Evolutionary conservation across 92 coral and sea anemone genomes (phyloP), one percentile per base, ranked within the genome.

Genomic region (Scolanthus callimorphus): DNA sequence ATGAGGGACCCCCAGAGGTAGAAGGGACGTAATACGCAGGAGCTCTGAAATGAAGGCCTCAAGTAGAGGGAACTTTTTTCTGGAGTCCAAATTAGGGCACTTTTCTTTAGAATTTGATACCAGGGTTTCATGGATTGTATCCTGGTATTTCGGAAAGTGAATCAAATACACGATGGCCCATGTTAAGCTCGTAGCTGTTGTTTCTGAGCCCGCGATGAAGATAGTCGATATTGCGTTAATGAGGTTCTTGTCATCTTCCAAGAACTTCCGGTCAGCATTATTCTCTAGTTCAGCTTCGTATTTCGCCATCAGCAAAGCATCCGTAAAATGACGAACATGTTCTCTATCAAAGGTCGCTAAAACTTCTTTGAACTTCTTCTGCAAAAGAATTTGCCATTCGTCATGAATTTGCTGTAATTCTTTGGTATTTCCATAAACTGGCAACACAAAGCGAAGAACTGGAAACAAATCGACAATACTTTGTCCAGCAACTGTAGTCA

Each of bases 161-260:
- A 83, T 73, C 15, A 86, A 52, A 57, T 70, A 68, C 73, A 86
- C 17, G 1, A 86, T 29, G 2, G 95, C 81, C 95, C 95, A 86
- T 37, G 73, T 59, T 45, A 86, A 37, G 39, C 88, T 64, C 26
- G 76, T 77, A 0, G 82, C 85, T 1, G 87, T 79, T 12, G 95
- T 81, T 50, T 86, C 95, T 17, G 74, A 60, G 2, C 89, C 95
- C 2, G 89, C 95, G 13, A 81, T 68, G 51, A 86, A 86, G n/a
- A 72, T 22, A 3, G 80, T 82, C n/a, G 66, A 43, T 54, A 67
- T 80, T n/a, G 79, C 63, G 22, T 70, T 39, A 17, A 73, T 49
- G 4, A 73, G 56, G 4, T 73, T 49, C 30, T 68, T 41, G n/a
- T n/a, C n/a, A 20, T 80, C 86, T 11, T 55, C 44, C 6, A 72